Evolutionary conservation across 2,797 vertebrate genomes (phyloP), one percentile per base, ranked within the genome.

Genomic region (Tarsius wallacei): DNA sequence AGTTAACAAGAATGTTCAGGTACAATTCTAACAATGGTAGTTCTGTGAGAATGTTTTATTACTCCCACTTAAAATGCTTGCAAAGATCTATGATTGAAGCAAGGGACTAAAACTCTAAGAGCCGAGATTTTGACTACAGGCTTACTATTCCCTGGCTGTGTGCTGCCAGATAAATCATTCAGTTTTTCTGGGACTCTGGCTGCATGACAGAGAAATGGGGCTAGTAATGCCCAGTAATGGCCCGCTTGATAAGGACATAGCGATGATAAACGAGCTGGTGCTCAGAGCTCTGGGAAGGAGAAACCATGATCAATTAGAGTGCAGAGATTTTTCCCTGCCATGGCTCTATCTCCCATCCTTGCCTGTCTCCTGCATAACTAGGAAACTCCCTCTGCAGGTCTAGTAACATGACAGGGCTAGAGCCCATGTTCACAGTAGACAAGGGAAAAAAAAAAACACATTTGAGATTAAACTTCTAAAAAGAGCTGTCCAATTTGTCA

Each of bases 401-500:
- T 64, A 85, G 33, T 1, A 73, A 66, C 4, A 68, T 3, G 71
- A 76, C 51, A 94, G 53, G 83, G 68, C n/a, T 80, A 11, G 2
- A 24, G 36, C 0, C 8, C 86, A 31, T 42, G 36, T 91, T 78
- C 42, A 5, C 6, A 90, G 33, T 21, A 91, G 94, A 93, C 78
- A 93, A 90, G 36, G 7, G 47, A 33, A 51, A 57, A 63, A 70
- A 70, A 88, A 64, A 77, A 31, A 53, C 90, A 81, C 78, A 70
- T 83, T 80, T 28, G 59, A 97, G 90, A 94, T 93, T 64, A 93
- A 92, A 88, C 51, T 80, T 95, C 57, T 76, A 57, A 90, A 86
- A 90, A 64, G 94, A 91, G 73, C 85, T 92, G 81, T 92, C 68
- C 63, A 83, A 66, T 97, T 93, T 96, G 89, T 90, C 87, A 95